phyloP scores from a whole-genome alignment of 2,113 vertebrate genomes.

The Mionectes macconnelli region DNA sequence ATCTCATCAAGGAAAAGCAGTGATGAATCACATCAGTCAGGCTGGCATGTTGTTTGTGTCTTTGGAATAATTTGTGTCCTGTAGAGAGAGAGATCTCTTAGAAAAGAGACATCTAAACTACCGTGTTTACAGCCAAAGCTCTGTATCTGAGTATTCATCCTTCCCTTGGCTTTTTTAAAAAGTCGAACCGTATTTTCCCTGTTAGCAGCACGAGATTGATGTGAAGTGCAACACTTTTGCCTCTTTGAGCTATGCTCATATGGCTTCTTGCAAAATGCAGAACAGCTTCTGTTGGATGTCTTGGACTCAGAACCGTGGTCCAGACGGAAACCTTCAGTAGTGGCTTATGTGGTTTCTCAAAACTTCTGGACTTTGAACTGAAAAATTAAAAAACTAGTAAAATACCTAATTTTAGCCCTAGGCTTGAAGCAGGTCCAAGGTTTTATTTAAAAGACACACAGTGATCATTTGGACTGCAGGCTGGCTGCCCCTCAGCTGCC shows the following conservation, averaged over 20 bases:
- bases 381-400: constrained; percentile 34
- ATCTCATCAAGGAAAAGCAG: constrained; percentile 1
- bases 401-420: constrained; percentile 31
- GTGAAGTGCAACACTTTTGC: not conserved
- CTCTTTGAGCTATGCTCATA: not conserved
- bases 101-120: not conserved
- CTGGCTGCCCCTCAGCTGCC: not conserved
- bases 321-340: not conserved
- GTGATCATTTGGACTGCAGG: not conserved
- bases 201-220: not conserved
- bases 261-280: not conserved
- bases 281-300: not conserved
- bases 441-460: not conserved
- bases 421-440: constrained; percentile 19
- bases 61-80: not conserved
- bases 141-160: not conserved
- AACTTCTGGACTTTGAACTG: constrained; percentile 15
- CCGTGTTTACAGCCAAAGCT: not conserved
- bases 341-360: not conserved
- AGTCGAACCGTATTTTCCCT: not conserved
- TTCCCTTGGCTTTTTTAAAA: not conserved
- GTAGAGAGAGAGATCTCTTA: not conserved
- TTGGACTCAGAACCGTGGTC: not conserved
- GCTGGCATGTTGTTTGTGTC: not conserved
- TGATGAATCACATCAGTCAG: not conserved